Percentiles rank a stretch among this genome's conserved stretches.
phyloP scores from a whole-genome alignment of 2,113 vertebrate genomes.

The Apistogramma diplotaenia region DNA sequence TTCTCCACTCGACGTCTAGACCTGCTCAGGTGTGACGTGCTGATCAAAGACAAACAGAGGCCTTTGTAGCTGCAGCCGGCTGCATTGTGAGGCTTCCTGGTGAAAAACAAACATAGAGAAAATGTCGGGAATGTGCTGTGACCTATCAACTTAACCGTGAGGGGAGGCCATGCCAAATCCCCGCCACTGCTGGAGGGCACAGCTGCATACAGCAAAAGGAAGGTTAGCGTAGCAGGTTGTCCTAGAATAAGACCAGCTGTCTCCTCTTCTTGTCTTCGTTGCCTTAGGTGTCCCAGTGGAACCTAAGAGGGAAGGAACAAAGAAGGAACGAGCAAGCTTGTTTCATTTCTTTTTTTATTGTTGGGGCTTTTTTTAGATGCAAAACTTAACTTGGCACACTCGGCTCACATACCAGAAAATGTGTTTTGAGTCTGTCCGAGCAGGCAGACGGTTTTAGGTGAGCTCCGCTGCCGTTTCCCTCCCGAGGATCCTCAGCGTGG shows the following conservation, averaged over 20 bases:
- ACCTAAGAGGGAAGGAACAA: conserved; percentile 17
- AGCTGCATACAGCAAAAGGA: conserved; percentile 30
- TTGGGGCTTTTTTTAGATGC: conserved; percentile 14
- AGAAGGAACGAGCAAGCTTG: background rate
- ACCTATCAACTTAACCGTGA: conserved; percentile 61
- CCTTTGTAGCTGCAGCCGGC: conserved; percentile 35
- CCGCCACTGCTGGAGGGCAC: conserved; percentile 45
- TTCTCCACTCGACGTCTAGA: background rate
- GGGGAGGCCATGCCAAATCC: conserved; percentile 51
- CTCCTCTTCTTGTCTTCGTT: background rate
- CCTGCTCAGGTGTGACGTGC: conserved; percentile 46
- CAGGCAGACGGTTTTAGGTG: conserved; percentile 46
- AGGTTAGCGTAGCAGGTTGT: conserved; percentile 24
- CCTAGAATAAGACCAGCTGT: conserved; percentile 32
- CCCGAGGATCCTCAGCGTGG: conserved; percentile 8
- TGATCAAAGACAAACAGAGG: conserved; percentile 36
- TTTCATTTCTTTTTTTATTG: conserved; percentile 5
- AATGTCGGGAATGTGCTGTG: conserved; percentile 69
- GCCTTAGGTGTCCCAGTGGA: conserved; percentile 28
- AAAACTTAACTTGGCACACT: conserved; percentile 31
- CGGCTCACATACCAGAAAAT: conserved; percentile 29
- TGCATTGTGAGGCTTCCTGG: conserved; percentile 50
- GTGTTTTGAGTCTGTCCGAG: conserved; percentile 24
- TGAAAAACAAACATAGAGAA: conserved; percentile 69
- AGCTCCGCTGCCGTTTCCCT: conserved; percentile 27